phyloP scores from a whole-genome alignment of 2,888 invertebrate species.

The Sarcophaga subvicina region DNA sequence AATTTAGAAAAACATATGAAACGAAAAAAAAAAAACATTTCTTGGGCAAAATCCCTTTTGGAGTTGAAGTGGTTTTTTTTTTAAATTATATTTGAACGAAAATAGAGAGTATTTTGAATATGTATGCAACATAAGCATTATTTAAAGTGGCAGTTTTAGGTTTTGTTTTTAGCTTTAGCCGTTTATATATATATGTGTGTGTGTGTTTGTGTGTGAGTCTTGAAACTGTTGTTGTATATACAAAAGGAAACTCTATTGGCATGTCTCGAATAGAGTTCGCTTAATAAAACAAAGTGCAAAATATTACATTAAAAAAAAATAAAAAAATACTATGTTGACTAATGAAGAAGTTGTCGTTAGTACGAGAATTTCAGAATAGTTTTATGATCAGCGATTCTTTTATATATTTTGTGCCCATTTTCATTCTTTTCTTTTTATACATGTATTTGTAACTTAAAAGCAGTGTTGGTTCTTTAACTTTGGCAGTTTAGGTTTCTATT shows the following conservation, averaged over 20 bases:
- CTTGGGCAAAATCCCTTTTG: constrained; percentile 21
- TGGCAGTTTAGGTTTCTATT: constrained; percentile 75
- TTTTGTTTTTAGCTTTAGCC: constrained; percentile 8
- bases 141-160: constrained; percentile 55
- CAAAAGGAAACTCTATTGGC: constrained; percentile 31
- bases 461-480: constrained; percentile 72
- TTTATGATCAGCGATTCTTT: constrained; percentile 62
- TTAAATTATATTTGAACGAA: neutral
- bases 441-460: constrained; percentile 65
- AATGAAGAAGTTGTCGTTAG: constrained; percentile 80
- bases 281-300: constrained; percentile 1
- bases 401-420: constrained; percentile 54
- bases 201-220: constrained; percentile 7
- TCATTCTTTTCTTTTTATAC: constrained; percentile 32
- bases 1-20: constrained; percentile 59
- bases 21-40: constrained; percentile 2
- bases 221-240: constrained; percentile 46
- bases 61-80: neutral
- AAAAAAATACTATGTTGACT: constrained; percentile 72
- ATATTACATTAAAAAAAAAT: constrained; percentile 26
- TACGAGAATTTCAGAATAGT: constrained; percentile 76
- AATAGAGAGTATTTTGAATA: constrained; percentile 45
- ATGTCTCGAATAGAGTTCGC: neutral
- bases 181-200: neutral
- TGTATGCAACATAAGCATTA: constrained; percentile 15